Evolutionary conservation across 2,888 invertebrate genomes (phyloP), one percentile per base, ranked within the genome.

Genomic region (Taphrorychus bicolor): DNA sequence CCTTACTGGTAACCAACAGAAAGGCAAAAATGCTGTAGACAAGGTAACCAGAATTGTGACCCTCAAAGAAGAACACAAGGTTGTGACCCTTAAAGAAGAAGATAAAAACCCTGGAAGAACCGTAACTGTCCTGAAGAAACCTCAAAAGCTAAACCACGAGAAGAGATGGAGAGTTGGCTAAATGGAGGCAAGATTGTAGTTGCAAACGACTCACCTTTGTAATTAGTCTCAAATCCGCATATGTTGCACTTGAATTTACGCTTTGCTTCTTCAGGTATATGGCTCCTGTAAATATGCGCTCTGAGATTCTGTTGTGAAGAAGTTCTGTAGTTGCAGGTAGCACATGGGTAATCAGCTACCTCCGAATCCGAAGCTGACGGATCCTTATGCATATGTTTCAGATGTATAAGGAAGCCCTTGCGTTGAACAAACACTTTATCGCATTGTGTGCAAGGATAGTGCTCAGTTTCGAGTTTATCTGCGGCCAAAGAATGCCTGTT

Each of bases 371-470:
- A 21, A 1, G 11, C n/a, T 51, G 7, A 17, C 17, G 42, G 48
- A n/a, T 60, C 60, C 14, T 52, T 52, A 52, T 64, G 64, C 18
- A 14, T 41, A 41, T 64, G 58, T 40, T 51, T 64, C 42, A 64
- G 16, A 45, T 64, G 64, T 41, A 51, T 51, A 17, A 52, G 11
- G 9, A 52, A 58, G 5, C 59, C 58, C 42, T 52, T 52, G 5
- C 64, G 21, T n/a, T 64, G 58, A 16, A 52, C 52, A 42, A 64
- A 52, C 32, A 64, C 18, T 23, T 52, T 52, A 17, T 23, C 23
- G 17, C 64, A 64, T 5, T 64, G 22, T 1, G 22, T n/a, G 42
- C 64, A 64, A 7, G 51, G 23, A 51, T 52, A 64, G 51, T 18
- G 11, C 9, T 49, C 42, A 5, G 22, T 16, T 42, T 19, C 19